Evolutionary conservation across 2,113 vertebrate genomes (phyloP), one percentile per base, ranked within the genome.

Genomic region (Lampris incognitus): DNA sequence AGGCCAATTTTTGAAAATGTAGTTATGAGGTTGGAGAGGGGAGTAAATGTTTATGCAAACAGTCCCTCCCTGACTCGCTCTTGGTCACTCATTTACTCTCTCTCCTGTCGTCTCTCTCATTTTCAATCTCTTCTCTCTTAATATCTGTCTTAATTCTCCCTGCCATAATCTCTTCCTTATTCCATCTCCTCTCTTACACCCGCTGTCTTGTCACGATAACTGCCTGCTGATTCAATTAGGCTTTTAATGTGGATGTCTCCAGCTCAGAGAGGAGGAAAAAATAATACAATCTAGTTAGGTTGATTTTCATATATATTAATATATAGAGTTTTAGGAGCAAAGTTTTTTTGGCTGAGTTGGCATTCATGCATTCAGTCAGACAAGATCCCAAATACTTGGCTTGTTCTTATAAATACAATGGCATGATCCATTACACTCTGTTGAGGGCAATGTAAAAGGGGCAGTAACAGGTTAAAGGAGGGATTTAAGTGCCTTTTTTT

Each of bases 181-280:
- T 24, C 49, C 11, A 7, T 10, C 49, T 51, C 49, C 11, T 51
- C 49, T 51, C 8, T 57, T n/a, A n/a, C 8, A 36, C 49, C 4
- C 11, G 8, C 36, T 57, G 9, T 36, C 38, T 37, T 8, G 1
- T 49, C 59, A 77, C 50, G 77, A 90, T 78, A 81, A 57, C 48
- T 69, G 52, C 55, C 69, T 5, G 66, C n/a, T 69, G 68, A 76
- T 86, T 63, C 83, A 66, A 82, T 11, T 9, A 3, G 54, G 6
- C 78, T 69, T 85, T 82, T 11, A 3, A 77, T 81, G 65, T 76
- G 44, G 51, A 59, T 55, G 5, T 0, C 58, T 4, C 44, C 3
- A 37, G 9, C 59, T 78, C 10, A 55, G 57, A 58, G 3, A 37
- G 38, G 38, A 84, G 4, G 60, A 73, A 41, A 56, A 78, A 49